Evolutionary conservation across 2,113 vertebrate species (phyloP).

Genomic region (Lepisosteus osseus): DNA sequence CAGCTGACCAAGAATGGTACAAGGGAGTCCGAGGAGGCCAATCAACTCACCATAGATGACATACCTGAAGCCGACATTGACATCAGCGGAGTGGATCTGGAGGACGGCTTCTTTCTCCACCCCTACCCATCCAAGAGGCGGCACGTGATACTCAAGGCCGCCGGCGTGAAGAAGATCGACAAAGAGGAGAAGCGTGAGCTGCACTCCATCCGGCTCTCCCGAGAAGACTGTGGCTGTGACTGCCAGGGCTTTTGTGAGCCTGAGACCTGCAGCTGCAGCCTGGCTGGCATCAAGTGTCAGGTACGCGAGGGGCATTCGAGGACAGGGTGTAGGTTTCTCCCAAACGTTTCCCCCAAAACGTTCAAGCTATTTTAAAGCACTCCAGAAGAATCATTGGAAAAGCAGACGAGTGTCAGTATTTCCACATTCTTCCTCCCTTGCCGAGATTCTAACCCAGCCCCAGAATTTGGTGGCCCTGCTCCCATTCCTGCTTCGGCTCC

Average conservation of each 20-base stretch:
- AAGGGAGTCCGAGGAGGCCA: conserved; percentile 75
- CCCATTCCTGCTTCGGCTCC: no score
- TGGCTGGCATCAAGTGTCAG: conserved; percentile 96
- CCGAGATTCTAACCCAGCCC: not conserved
- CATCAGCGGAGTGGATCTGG: conserved; percentile 63
- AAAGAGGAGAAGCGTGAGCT: conserved; percentile 90
- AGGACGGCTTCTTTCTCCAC: conserved; percentile 82
- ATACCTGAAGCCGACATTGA: conserved; percentile 79
- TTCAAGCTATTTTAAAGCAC: no score
- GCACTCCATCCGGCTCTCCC: conserved; percentile 80
- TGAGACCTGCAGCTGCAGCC: conserved; percentile 87
- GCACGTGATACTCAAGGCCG: conserved; percentile 76
- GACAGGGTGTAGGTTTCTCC: no score
- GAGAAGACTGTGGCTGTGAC: conserved; percentile 89
- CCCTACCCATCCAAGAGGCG: conserved; percentile 82
- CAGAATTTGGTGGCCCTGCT: not conserved
- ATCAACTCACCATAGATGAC: conserved; percentile 80
- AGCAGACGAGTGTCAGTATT: no score
- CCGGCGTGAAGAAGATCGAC: conserved; percentile 89
- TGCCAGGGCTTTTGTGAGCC: conserved; percentile 91
- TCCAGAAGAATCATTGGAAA: no score
- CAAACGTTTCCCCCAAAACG: no score
- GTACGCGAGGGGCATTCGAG: conserved; percentile 48
- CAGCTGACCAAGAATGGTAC: conserved; percentile 84
- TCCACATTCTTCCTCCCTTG: no score